Evolutionary conservation across 2,888 invertebrate species (phyloP), one percentile per base, ranked within the genome.

Genomic region (Cephus pulcher): DNA sequence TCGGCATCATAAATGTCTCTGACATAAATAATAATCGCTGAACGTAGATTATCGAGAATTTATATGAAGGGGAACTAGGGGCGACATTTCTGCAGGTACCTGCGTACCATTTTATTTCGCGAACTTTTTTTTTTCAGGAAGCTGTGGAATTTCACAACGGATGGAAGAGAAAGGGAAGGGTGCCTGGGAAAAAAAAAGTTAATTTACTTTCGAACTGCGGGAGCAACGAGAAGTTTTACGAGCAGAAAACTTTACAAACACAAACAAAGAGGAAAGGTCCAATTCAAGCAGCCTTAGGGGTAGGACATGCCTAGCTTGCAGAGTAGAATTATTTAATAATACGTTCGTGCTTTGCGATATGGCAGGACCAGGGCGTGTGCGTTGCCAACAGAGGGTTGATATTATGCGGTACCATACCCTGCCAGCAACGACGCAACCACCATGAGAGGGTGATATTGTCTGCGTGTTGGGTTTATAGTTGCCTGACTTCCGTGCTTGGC

Each of bases 321-420:
- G 80, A 83, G 80, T 78, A 76, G 83, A 84, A 84, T 84, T 84
- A 84, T 84, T 84, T 83, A 82, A 84, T 84, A 84, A 83, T 84
- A 83, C 81, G 78, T 80, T 80, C 75, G 77, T 75, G 78, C 76
- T 73, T 73, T 71, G 34, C 73, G 77, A 77, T 73, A 77, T 80
- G 74, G 78, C 68, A 75, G 77, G 70, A 78, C 40, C 40, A 40
- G 40, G 40, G 40, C 34, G 74, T 73, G 34, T 69, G 75, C 74
- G 78, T 40, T 74, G 78, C 75, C 73, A 76, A 34, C 34, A 73
- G 69, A 75, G 79, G 78, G 77, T 83, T 80, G 80, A 80, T 81
- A 82, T 83, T 84, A 80, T 79, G 81, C 81, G 82, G 79, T 81
- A 77, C 77, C 40, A 40, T 40, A 40, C 40, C 15, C 76, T 37